A percentile compares a stretch with the other conserved stretches of the same genome.
These are phyloP conservation scores for Lochmaea capreae DNA, from an alignment of 2,888 invertebrate species.

Conservation along the genomic window DNA sequence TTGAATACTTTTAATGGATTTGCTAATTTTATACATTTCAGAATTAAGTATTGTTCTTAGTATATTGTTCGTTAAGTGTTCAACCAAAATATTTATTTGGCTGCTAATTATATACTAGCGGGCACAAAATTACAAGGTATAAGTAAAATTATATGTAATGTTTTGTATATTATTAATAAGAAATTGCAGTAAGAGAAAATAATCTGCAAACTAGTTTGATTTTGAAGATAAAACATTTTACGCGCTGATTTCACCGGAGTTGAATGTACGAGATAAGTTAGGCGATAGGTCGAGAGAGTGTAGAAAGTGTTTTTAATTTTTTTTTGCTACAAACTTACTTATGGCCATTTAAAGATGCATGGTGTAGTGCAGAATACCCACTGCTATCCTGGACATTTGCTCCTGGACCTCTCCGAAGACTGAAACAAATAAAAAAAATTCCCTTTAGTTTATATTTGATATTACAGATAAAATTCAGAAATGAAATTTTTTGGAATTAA, in stretches of 20 bases:
- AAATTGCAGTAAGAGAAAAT: no score
- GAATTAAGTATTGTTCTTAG: not conserved
- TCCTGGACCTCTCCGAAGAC: slow-evolving; percentile 88
- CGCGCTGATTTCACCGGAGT: no score
- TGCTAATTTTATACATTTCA: not conserved
- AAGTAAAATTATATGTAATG: no score
- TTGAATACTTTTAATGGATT: not conserved
- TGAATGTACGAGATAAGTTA: no score
- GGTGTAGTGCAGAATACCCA: slow-evolving; percentile 94
- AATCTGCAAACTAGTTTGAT: no score
- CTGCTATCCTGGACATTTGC: slow-evolving; percentile 94
- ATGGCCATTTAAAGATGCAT: slow-evolving; percentile 93
- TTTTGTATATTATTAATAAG: no score
- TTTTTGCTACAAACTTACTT: slow-evolving; percentile 71
- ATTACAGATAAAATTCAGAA: not conserved
- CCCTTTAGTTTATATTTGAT: not conserved
- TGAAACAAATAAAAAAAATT: slow-evolving; percentile 64
- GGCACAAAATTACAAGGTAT: not conserved
- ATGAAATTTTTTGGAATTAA: no score
- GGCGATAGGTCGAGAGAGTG: no score
- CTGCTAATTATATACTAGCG: not conserved
- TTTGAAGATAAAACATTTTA: no score
- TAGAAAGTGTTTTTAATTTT: no score
- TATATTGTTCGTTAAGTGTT: not conserved
- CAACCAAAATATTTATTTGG: not conserved